phyloP scores from a whole-genome alignment of 2,888 invertebrate genomes.

The Lamproptera curius region DNA sequence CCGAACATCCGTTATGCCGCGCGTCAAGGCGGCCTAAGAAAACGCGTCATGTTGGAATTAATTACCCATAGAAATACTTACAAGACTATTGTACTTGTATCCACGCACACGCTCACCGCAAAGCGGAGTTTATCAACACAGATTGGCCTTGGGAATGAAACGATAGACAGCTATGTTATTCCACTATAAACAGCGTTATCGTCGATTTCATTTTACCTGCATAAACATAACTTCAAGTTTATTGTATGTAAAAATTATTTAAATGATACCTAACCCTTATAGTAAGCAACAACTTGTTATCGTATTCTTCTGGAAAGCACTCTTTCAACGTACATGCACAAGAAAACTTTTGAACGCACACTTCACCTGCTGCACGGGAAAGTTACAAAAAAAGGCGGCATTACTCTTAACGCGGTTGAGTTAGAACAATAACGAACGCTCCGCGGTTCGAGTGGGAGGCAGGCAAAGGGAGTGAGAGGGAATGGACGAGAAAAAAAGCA shows the following conservation, averaged over 20 bases:
- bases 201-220: too few relatives aligned
- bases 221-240: too few relatives aligned
- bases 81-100: not conserved
- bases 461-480: conserved; percentile 19
- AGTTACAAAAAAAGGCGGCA: conserved; percentile 1
- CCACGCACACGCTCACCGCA: not conserved
- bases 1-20: not conserved
- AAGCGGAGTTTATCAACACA: not conserved
- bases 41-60: not conserved
- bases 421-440: conserved; percentile 24
- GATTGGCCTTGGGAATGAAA: not conserved
- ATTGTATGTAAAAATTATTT: too few relatives aligned
- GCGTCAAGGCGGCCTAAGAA: not conserved
- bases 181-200: not conserved
- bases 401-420: conserved; percentile 19
- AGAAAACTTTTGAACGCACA: not conserved
- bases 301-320: too few relatives aligned
- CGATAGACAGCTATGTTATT: not conserved
- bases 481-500: conserved; percentile 25
- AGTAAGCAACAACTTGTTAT: too few relatives aligned
- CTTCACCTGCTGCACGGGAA: not conserved
- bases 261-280: too few relatives aligned
- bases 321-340: too few relatives aligned
- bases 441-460: conserved; percentile 20
- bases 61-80: conserved; percentile 4